Conservation (phyloP, 2,113 vertebrate genomes). For the Brachirus orientalis region DNA sequence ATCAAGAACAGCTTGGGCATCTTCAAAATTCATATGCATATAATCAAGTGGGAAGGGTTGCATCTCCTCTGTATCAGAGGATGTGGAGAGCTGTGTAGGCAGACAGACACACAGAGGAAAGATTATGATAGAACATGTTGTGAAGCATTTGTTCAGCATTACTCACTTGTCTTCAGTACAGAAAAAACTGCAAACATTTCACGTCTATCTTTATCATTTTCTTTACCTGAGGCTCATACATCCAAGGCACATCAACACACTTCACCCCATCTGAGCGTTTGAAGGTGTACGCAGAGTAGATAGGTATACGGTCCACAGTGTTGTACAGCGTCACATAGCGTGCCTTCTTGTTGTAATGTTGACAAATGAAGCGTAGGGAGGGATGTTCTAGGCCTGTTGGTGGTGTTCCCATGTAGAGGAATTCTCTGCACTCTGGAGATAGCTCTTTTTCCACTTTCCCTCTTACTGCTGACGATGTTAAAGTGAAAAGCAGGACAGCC, state of each 20-base stretch:
- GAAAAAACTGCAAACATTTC: neutral
- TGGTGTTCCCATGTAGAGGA: conserved; percentile 73
- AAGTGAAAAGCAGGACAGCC: conserved; percentile 26
- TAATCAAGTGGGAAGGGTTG: conserved; percentile 63
- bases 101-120: too few relatives aligned
- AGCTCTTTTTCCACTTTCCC: conserved; percentile 71
- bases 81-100: conserved; percentile 62
- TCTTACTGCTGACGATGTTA: conserved; percentile 8
- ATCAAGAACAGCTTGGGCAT: conserved; percentile 73
- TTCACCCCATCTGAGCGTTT: conserved; percentile 72
- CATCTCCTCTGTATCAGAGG: conserved; percentile 72
- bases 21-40: conserved; percentile 73
- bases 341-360: conserved; percentile 69
- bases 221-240: conserved; percentile 81
- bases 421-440: conserved; percentile 71
- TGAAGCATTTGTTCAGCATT: neutral
- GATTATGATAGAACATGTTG: too few relatives aligned
- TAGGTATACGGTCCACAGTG: conserved; percentile 59
- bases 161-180: neutral
- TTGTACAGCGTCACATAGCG: conserved; percentile 77
- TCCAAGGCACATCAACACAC: conserved; percentile 76
- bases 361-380: conserved; percentile 72
- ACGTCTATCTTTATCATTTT: neutral
- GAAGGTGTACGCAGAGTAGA: conserved; percentile 81
- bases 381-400: conserved; percentile 62